These are phyloP conservation scores for Drosophila neotestacea DNA, from an alignment of 2,888 invertebrate genomes.

Conservation along the genomic window DNA sequence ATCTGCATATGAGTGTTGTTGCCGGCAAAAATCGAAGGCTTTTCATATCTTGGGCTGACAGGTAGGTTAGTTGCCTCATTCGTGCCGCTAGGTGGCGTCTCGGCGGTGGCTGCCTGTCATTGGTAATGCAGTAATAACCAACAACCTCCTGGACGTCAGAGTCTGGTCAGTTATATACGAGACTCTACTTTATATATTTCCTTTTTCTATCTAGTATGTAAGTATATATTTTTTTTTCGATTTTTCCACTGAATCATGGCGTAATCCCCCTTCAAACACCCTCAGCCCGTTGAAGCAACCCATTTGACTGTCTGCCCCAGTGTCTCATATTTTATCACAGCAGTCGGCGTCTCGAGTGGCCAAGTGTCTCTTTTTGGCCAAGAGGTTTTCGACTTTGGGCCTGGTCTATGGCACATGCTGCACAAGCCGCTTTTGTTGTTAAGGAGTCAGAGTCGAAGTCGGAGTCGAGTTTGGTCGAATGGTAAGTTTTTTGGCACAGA, in stretches of 20 bases:
- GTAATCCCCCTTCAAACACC: conserved; percentile 16
- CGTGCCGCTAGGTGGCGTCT: conserved; percentile 75
- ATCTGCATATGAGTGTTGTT: conserved; percentile 60
- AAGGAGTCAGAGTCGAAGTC: conserved; percentile 24
- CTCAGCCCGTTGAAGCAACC: conserved; percentile 28
- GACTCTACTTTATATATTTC: conserved; percentile 13
- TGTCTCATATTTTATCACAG: conserved; percentile 81
- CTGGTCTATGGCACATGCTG: conserved; percentile 78
- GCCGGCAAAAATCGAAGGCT: conserved; percentile 54
- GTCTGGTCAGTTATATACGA: conserved; percentile 50
- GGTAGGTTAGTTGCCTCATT: conserved; percentile 72
- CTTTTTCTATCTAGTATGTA: conserved; percentile 7
- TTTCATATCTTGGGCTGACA: conserved; percentile 70
- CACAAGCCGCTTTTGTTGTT: conserved; percentile 61
- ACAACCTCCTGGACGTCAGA: conserved; percentile 52
- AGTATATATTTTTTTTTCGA: conserved; percentile 50
- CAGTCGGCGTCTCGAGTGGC: conserved; percentile 71
- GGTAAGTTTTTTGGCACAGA: conserved; percentile 73
- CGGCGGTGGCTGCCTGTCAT: conserved; percentile 62
- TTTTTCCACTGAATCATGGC: conserved; percentile 80
- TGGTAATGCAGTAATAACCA: conserved; percentile 65
- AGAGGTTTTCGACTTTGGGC: conserved; percentile 54
- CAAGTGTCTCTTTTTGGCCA: conserved; percentile 73
- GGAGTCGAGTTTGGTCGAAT: conserved; percentile 41
- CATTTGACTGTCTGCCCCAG: conserved; percentile 77